Conservation (phyloP, 2,888 invertebrate species). For the Luperina nickerlii region DNA sequence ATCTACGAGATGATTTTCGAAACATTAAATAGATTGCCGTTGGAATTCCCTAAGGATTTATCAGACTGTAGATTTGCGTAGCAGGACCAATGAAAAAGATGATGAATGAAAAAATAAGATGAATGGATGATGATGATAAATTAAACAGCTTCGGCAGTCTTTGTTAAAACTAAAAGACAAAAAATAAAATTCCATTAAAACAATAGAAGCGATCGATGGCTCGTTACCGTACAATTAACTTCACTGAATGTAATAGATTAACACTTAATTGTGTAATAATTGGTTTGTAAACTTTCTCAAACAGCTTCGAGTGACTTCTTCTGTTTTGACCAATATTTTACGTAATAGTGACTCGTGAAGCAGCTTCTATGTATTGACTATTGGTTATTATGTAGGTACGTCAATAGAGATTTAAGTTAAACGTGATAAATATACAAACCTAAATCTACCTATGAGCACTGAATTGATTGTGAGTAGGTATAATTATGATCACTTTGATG, state of each 20-base stretch:
- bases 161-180: background rate
- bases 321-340: conserved; percentile 40
- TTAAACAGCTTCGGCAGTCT: background rate
- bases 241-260: conserved; percentile 29
- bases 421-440: background rate
- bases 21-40: too few species aligned
- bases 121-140: too few species aligned
- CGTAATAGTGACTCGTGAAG: conserved; percentile 38
- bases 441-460: background rate
- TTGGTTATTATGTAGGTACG: background rate
- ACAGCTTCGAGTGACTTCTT: conserved; percentile 10
- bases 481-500: too few species aligned
- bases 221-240: conserved; percentile 25
- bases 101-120: too few species aligned
- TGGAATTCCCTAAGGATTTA: background rate
- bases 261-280: conserved; percentile 49
- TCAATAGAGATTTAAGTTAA: background rate
- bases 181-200: background rate
- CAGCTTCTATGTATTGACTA: background rate
- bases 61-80: background rate
- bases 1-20: background rate
- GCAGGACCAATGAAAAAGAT: too few species aligned
- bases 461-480: too few species aligned
- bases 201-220: background rate
- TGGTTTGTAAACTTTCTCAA: conserved; percentile 54